Evolutionary conservation across 2,113 vertebrate genomes (phyloP).

Genomic region (Eretmochelys imbricata): DNA sequence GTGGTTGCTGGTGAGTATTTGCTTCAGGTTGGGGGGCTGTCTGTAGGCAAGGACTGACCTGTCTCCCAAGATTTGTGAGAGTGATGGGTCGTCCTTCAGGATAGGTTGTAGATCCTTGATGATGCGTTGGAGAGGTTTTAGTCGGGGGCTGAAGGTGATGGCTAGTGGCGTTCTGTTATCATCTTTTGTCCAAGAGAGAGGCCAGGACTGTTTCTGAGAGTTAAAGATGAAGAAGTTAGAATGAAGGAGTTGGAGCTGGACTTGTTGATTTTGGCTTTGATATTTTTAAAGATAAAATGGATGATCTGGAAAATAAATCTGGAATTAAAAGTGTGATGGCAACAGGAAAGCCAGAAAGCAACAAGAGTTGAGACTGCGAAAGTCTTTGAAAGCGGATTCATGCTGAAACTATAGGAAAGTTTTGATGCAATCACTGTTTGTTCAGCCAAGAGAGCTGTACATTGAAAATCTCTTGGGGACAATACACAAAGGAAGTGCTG

Average conservation of each 20-base stretch:
- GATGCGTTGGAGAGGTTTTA: no score
- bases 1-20: no score
- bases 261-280: not conserved
- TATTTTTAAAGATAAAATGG: not conserved
- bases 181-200: not conserved
- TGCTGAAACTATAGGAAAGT: not conserved
- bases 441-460: not conserved
- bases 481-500: not conserved
- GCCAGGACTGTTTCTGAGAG: not conserved
- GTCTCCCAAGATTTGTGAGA: no score
- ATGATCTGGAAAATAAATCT: not conserved
- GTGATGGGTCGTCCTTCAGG: no score
- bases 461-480: not conserved
- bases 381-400: not conserved
- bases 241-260: not conserved
- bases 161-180: no score
- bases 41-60: no score
- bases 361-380: not conserved
- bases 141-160: no score
- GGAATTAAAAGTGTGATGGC: not conserved
- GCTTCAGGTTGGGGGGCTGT: no score
- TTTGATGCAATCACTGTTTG: not conserved
- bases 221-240: not conserved
- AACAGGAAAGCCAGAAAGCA: not conserved
- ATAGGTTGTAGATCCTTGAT: no score